Evolutionary conservation across 2,113 vertebrate genomes (phyloP), one percentile per base, ranked within the genome.

Genomic region (Halcyon malimbica): DNA sequence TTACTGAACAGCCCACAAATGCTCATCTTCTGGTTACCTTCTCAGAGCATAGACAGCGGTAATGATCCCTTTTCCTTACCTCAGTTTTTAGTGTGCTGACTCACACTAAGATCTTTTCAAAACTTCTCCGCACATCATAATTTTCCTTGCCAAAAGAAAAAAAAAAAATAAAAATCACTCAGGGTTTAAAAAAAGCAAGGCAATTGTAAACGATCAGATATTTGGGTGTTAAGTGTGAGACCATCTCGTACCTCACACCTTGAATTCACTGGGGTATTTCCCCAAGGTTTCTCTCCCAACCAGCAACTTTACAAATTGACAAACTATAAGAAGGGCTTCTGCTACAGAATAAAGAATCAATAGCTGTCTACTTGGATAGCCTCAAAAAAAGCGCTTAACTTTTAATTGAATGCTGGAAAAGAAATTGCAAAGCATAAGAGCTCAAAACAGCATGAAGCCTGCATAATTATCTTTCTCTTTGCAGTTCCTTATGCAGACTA

Each of bases 371-470:
- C 90, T 93, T 67, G 39, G 83, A 79, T 68, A 59, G 88, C 83
- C 80, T 95, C 92, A 93, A 50, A 96, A 94, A 96, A 94, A 96
- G 77, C n/a, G 92, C 86, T 94, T 95, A 94, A 93, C 88, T 96
- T 96, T 96, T 96, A 95, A 96, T 94, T 94, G 92, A 96, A 88
- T 16, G 1, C 67, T 77, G 44, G 67, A 73, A 83, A 87, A 85
- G 63, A 93, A 96, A 96, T 87, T 76, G 84, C 84, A 95, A 73
- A 91, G 84, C 20, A 8, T 57, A 35, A 90, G 82, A 94, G 79
- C 91, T 93, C 93, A 83, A 95, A 96, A 39, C 93, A 83, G 78
- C 93, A 91, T 73, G 81, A 95, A 96, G 87, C 50, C 77, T 79
- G 74, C 92, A 82, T 95, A 96, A 96, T 95, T 96, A 93, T 94